Evolutionary conservation across 2,888 invertebrate genomes (phyloP), one percentile per base, ranked within the genome.

Genomic region (Dione juno): DNA sequence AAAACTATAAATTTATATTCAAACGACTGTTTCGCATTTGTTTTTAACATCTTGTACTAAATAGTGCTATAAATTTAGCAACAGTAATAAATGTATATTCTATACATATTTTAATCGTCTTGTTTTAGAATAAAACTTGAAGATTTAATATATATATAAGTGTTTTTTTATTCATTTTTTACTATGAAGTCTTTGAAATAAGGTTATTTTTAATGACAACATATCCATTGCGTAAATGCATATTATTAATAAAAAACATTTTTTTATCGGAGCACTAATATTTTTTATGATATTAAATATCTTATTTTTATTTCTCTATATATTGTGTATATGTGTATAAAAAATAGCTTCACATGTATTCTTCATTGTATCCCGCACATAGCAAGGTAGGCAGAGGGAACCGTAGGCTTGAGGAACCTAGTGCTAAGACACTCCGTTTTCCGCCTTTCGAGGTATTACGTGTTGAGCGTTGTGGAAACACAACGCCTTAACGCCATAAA

Each of bases 1-100:
- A 67, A 67, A 61, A 57, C 10, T 14, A 16, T 16, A 61, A 28
- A 67, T 67, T 61, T 53, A 43, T 37, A 61, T 67, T 19, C 43
- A 67, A 61, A 67, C 35, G n/a, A 43, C 41, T 37, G 2, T 53
- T 67, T 61, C 41, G 52, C 43, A 52, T 61, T 67, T 52, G 13
- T 52, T 61, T 67, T 61, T 35, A 37, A 6, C 16, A 57, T 57
- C 37, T 43, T 5, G 59, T 45, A 45, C 28, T 41, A 41, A 54
- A 54, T 41, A 14, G 21, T 28, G 28, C 61, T 28, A 61, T 61
- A 28, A 61, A 35, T 28, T 61, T 45, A 35, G 28, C 28, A 35
- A 45, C 16, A 35, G 45, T 21, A 45, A 61, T 61, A 61, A 61
- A 45, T 28, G n/a, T 61, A 14, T 61, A 61, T 45, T 45, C 43